Evolutionary conservation across 1,140 invertebrate species (phyloP).

Genomic region (Dysdera silvatica): DNA sequence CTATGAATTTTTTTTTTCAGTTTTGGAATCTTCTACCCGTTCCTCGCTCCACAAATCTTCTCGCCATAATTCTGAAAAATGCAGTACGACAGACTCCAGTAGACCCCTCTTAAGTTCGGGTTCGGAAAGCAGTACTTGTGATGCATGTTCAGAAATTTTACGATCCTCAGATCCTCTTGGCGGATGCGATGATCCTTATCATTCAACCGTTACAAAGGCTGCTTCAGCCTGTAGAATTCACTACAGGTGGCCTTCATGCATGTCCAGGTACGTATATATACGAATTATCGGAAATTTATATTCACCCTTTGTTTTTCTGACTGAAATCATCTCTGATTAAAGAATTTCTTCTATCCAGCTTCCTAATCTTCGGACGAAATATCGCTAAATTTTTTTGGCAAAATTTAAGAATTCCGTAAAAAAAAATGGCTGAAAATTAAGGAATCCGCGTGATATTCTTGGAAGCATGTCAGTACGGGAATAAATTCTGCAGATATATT

Average conservation of each 20-base stretch:
- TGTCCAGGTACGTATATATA: conserved; percentile 10
- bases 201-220: background rate
- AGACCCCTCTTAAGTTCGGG: conserved; percentile 18
- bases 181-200: background rate
- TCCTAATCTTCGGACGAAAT: background rate
- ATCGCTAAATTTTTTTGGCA: too few relatives aligned
- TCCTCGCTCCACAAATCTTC: conserved; percentile 13
- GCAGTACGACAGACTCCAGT: conserved; percentile 4
- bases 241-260: conserved; percentile 23
- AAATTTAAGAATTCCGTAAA: too few relatives aligned
- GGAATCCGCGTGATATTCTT: too few relatives aligned
- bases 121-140: conserved; percentile 26
- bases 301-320: too few relatives aligned
- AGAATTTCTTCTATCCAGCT: too few relatives aligned
- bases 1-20: conserved; percentile 1
- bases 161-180: background rate
- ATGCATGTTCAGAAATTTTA: conserved; percentile 27
- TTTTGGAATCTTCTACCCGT: conserved; percentile 21
- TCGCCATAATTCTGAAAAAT: conserved; percentile 1
- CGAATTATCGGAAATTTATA: background rate
- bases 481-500: too few relatives aligned
- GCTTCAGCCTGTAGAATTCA: conserved; percentile 24
- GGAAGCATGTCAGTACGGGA: too few relatives aligned
- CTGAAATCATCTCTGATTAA: too few relatives aligned
- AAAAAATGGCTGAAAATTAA: too few relatives aligned